Conservation (phyloP, 2,888 invertebrate species). For the Phorcus lineatus region DNA sequence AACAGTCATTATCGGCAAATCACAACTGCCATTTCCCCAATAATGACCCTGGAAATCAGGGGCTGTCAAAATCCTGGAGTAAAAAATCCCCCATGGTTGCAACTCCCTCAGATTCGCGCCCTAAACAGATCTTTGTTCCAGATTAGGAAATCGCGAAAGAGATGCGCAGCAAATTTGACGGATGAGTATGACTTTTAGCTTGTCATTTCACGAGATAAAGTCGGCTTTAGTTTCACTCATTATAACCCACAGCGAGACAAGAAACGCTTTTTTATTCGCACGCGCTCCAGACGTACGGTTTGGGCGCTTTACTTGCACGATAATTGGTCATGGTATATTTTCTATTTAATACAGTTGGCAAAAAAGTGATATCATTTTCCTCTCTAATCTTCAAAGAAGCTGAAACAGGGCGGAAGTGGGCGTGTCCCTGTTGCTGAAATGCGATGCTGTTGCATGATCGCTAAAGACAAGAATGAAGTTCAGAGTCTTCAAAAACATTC, state of each 20-base stretch:
- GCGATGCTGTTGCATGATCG: no score
- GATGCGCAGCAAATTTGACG: not conserved
- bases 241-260: not conserved
- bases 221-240: not conserved
- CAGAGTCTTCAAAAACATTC: no score
- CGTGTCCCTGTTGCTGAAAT: no score
- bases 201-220: not conserved
- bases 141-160: not conserved
- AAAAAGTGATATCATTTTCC: not conserved
- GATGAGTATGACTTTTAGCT: not conserved
- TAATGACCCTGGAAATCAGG: constrained; percentile 2
- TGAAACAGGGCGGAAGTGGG: no score
- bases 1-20: not conserved
- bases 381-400: no score
- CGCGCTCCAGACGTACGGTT: not conserved
- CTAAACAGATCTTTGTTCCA: not conserved
- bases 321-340: not conserved
- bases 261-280: not conserved
- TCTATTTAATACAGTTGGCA: not conserved
- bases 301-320: not conserved
- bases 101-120: not conserved
- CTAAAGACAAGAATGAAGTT: no score
- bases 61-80: not conserved
- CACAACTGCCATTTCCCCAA: constrained; percentile 5
- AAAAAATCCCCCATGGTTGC: constrained; percentile 3